A percentile compares a stretch with the other conserved stretches of the same genome.
Conservation (phyloP, 2,797 vertebrate genomes). For the Pygocentrus nattereri region DNA sequence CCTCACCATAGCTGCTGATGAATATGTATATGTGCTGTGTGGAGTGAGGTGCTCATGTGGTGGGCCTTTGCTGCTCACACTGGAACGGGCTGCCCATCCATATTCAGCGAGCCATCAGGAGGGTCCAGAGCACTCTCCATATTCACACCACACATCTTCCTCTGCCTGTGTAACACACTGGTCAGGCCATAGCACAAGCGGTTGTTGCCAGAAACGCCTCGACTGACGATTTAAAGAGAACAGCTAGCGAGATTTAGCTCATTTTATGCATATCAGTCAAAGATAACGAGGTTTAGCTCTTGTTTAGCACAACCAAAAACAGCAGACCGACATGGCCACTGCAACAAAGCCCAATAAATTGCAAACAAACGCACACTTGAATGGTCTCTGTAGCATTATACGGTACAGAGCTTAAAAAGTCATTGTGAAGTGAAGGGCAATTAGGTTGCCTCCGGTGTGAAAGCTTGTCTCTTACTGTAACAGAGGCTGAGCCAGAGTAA, state of each 20-base stretch:
- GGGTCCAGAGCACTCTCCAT: background rate
- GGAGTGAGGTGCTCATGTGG: slow-evolving; percentile 21
- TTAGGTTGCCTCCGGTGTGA: slow-evolving; percentile 22
- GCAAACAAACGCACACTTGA: slow-evolving; percentile 6
- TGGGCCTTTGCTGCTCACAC: background rate
- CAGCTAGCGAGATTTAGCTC: background rate
- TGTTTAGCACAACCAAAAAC: background rate
- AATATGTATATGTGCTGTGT: slow-evolving; percentile 39
- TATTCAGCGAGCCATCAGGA: slow-evolving; percentile 31
- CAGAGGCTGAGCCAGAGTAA: slow-evolving; percentile 7
- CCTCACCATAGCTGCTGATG: slow-evolving; percentile 7
- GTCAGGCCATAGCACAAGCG: background rate
- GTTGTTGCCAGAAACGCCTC: background rate
- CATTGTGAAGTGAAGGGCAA: slow-evolving; percentile 39
- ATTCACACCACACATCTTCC: slow-evolving; percentile 9
- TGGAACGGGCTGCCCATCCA: slow-evolving; percentile 15
- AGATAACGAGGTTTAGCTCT: background rate
- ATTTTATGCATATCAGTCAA: background rate
- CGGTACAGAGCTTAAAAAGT: slow-evolving; percentile 38
- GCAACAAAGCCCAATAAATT: background rate
- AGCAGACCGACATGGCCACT: background rate
- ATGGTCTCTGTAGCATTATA: slow-evolving; percentile 40
- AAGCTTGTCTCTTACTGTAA: slow-evolving; percentile 5
- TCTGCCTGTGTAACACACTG: background rate
- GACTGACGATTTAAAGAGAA: background rate